phyloP scores from a whole-genome alignment of 2,113 vertebrate genomes.

The Mirza zaza region DNA sequence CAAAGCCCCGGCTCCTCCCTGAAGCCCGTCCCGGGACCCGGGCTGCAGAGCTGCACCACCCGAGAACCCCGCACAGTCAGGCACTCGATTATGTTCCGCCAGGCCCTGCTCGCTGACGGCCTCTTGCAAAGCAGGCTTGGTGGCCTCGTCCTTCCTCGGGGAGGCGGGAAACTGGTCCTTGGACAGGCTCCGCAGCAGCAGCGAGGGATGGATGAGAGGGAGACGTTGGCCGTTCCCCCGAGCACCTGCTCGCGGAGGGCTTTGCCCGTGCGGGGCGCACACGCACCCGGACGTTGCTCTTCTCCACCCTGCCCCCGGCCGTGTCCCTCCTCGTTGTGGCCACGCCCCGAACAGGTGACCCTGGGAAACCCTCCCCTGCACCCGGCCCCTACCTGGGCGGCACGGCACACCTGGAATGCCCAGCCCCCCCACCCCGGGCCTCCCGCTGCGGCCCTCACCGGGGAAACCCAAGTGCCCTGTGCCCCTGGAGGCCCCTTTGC shows the following conservation, averaged over 20 bases:
- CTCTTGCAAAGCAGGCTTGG: accelerated
- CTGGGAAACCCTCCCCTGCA: too few species aligned
- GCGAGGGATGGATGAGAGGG: background rate
- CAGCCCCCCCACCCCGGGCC: too few species aligned
- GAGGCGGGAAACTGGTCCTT: too few species aligned
- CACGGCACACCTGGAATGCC: accelerated
- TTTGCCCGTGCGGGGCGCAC: background rate
- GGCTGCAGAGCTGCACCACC: accelerated
- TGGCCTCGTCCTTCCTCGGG: background rate
- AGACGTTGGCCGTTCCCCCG: background rate
- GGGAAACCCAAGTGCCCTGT: accelerated
- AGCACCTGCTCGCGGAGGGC: background rate
- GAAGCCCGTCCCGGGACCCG: background rate
- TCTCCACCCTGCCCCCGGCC: background rate
- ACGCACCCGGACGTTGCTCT: too few species aligned
- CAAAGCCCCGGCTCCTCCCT: background rate
- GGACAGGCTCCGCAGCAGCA: too few species aligned
- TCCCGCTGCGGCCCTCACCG: too few species aligned
- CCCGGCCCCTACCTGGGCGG: too few species aligned
- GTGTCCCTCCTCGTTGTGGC: accelerated
- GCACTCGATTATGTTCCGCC: accelerated
- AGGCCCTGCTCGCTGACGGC: accelerated
- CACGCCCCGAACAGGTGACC: too few species aligned
- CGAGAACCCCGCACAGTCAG: background rate
- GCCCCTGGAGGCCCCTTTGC: background rate